Evolutionary conservation across 2,888 invertebrate species (phyloP), one percentile per base, ranked within the genome.

Genomic region (Phengaris arion): DNA sequence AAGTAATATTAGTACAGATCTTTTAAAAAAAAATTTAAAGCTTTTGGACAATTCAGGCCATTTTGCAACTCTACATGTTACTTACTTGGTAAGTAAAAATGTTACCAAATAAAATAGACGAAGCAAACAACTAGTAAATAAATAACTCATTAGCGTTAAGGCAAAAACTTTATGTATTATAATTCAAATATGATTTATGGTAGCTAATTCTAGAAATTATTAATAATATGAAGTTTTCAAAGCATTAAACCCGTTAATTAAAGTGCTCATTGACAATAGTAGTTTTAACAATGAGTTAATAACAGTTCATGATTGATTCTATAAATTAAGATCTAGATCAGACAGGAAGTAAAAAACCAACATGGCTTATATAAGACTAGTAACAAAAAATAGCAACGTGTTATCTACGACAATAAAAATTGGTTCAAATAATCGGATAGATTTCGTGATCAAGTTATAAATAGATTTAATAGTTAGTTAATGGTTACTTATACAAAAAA

Each of bases 351-450:
- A 22, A 64, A 64, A 68, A 45, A 68, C 45, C 12, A 45, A 22
- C 12, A 46, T 22, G 8, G 48, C 59, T 15, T 51, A 69, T 69
- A n/a, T n/a, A n/a, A n/a, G 22, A 15, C 13, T 59, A 59, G 5
- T 13, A 35, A 10, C 70, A 70, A 70, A 70, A 70, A 70, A 52
- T 51, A 10, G 51, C 52, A 70, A 15, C 10, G 4, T 52, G 59
- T 59, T 22, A 70, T 52, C 48, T 69, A 69, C 15, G 46, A 15
- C 15, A 15, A 15, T 69, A 70, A 70, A 64, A 70, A 70, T 51
- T 52, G 12, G 70, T 12, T 51, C 70, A 70, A 70, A 70, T 70
- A 52, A 52, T 70, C 5, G 15, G 51, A 57, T 59, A 9, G n/a
- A 68, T 8, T 48, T 69, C 48, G 48, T 69, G 70, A 12, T 70